Base-by-base conservation (phyloP, 2,888 invertebrate genomes). In the Tiliacea citrago region DNA sequence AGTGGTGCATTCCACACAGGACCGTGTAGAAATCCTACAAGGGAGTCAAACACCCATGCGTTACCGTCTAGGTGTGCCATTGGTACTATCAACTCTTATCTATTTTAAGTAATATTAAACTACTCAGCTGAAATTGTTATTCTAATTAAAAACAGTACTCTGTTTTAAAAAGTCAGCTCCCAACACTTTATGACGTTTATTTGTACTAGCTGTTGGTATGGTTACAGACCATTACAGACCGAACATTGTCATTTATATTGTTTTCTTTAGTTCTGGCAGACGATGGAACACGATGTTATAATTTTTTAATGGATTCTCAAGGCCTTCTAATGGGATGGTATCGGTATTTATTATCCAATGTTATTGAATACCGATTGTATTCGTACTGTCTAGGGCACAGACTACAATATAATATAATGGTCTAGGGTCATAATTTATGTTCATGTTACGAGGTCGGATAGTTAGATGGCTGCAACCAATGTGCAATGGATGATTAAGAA, bases 1-100 rank as follows among this genome's bases (percentile, higher is more conserved):
- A 99, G 95, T 0, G 99, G 99, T 21, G 98, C 98, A 91, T 98
- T 99, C 98, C 99, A 99, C 65, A 99, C 97, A 0, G 99, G 99
- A 4, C 99, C 99, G 93, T 99, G 98, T 69, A 99, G 96, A 93
- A 99, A 99, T 78, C 98, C 98, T 45, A 99, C 98, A 77, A 99
- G 95, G 1, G 99, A 99, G 95, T 99, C 99, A 90, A 99, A 98
- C 21, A 99, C 98, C 99, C 99, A 99, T 10, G 98, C 97, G 93
- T 98, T 98, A 75, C 97, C 98, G 80, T 97, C 97, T 12, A 95
- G 83, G 68, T 89, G 89, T 55, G 94, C 95, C 95, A 95, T 94
- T 76, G 79, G 62, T 35, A 74, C 49, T 53, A 39, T 68, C 57
- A 62, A 73, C 13, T 55, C 24, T 29, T 78, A 55, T 58, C 60